Evolutionary conservation across 2,888 invertebrate species (phyloP), one percentile per base, ranked within the genome.

Genomic region (Saturnia pavonia): DNA sequence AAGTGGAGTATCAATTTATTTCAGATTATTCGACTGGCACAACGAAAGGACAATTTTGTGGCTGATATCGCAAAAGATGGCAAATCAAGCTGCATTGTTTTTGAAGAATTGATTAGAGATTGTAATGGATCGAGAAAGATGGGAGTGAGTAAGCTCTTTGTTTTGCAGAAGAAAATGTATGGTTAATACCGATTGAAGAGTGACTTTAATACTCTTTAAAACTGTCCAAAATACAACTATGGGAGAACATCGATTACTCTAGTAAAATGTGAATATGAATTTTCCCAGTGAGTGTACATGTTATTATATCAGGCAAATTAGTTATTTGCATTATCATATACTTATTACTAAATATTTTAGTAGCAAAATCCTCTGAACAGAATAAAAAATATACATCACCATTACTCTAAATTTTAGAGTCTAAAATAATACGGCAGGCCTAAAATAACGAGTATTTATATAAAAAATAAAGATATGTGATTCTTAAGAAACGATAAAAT

Each of bases 401-500:
- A 65, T 40, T 40, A 34, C 27, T 0, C 27, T n/a, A n/a, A n/a
- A n/a, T n/a, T n/a, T n/a, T n/a, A n/a, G n/a, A 34, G 19, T 65
- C 12, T 65, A 65, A 65, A 65, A 11, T 65, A 40, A 65, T 19
- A 65, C 6, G 40, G n/a, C 19, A 65, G 40, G 65, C 65, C 4
- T 19, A 34, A 65, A 65, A 65, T 65, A 65, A 65, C 65, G 40
- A n/a, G 34, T 70, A 66, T 8, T 27, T 16, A 9, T 54, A 25
- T 63, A 27, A 54, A 66, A 69, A 67, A 70, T 65, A 34, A 54
- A 69, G 75, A 73, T 75, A 74, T 75, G 78, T 70, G 19, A 70
- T 12, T 69, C 66, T 48, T 34, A 42, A 43, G 72, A 76, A 74
- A 73, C 77, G 76, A 76, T 73, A 78, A 78, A 76, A 66, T 77